These are phyloP conservation scores for Leptopilina clavipes DNA, from an alignment of 1,140 invertebrate species.

Conservation along the genomic window DNA sequence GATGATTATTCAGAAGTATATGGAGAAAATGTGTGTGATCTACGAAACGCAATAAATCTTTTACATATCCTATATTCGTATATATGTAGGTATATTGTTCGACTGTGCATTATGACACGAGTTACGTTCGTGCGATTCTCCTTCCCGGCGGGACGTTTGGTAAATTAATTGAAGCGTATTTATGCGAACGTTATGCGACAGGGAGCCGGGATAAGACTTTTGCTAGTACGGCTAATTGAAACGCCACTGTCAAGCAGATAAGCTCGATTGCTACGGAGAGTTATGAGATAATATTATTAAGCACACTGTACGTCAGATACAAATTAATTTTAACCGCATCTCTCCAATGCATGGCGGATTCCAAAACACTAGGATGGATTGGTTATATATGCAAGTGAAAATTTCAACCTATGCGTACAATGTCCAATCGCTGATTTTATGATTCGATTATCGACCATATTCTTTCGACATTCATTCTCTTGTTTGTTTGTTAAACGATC, in stretches of 20 bases:
- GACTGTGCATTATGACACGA: conserved; percentile 21
- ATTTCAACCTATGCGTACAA: conserved; percentile 46
- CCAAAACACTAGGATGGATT: background rate
- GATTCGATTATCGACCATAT: conserved; percentile 45
- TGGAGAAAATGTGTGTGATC: background rate
- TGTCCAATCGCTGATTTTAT: conserved; percentile 43
- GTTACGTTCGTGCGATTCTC: conserved; percentile 30
- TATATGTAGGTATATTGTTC: background rate
- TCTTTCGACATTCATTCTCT: conserved; percentile 33
- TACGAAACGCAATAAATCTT: conserved; percentile 14
- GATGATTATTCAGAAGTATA: background rate
- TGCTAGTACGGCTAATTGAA: conserved; percentile 62
- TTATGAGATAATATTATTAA: conserved; percentile 62
- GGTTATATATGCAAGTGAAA: conserved; percentile 47
- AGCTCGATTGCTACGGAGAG: conserved; percentile 60
- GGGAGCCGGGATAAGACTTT: conserved; percentile 61
- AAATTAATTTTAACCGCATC: conserved; percentile 61
- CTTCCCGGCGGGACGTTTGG: conserved; percentile 26
- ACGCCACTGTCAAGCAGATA: conserved; percentile 61
- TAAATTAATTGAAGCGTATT: conserved; percentile 63
- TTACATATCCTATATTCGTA: conserved; percentile 7
- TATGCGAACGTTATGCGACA: conserved; percentile 58
- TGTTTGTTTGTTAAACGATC: conserved; percentile 21
- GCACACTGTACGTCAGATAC: conserved; percentile 54
- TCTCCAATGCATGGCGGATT: conserved; percentile 39